Base-by-base conservation (phyloP, 2,888 invertebrate genomes). In the Hymenopus coronatus region DNA sequence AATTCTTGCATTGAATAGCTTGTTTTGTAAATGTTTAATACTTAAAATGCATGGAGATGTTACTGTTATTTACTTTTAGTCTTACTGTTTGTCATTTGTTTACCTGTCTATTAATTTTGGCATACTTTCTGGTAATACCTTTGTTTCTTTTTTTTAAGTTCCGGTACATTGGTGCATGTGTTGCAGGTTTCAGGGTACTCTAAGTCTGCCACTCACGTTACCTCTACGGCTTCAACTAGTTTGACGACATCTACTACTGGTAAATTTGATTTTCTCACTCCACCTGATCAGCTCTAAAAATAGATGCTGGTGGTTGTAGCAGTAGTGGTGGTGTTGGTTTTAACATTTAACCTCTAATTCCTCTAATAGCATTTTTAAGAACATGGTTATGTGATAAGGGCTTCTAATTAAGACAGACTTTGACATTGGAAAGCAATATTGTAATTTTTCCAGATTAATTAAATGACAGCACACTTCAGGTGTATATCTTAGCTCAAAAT, bases 91-190 rank as follows among this genome's bases (percentile, higher is more conserved):
- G 82, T 30, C 25, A 25, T 87, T 87, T 87, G 40, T 70, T 70
- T 70, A 70, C 54, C 25, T 70, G 54, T 70, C 54, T 70, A 70
- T 70, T 70, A 70, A 70, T 70, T 70, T 70, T 70, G 54, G 54
- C 54, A 70, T 70, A 70, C 54, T 70, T 81, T 87, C n/a, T 87
- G 9, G 28, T 87, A 30, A 82, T 86, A 28, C 70, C 54, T 86
- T 28, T 85, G 27, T 40, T 30, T 86, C 30, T 86, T 86, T 86
- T 87, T 87, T 82, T 82, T 30, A 82, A 33, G 28, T 87, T 82
- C 27, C 40, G 87, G 87, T 87, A 87, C 87, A 87, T 82, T 87
- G 87, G 87, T 87, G 87, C 87, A 87, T 87, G 87, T 87, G 87
- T 87, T 87, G 25, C 87, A 87, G 87, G 87, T 87, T 87, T 82